Conservation (phyloP, 2,113 vertebrate species). For the Heterochromis multidens region DNA sequence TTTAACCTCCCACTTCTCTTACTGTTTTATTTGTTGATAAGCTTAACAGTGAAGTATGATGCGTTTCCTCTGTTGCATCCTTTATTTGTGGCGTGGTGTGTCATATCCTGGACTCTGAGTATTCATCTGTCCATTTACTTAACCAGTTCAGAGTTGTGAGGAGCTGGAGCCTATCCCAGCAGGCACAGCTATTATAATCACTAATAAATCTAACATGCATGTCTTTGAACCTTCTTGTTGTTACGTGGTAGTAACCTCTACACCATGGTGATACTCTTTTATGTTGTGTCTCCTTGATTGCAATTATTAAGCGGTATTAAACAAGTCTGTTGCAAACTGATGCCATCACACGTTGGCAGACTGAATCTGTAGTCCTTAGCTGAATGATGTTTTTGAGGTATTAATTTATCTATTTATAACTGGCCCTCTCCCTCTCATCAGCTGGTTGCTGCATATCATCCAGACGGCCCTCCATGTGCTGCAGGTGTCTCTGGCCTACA, state of each 20-base stretch:
- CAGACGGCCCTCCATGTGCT: slow-evolving; percentile 83
- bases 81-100: too few relatives aligned
- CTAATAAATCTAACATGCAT: background rate
- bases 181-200: too few relatives aligned
- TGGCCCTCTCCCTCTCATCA: background rate
- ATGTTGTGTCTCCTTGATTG: background rate
- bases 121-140: too few relatives aligned
- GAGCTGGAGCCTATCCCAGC: too few relatives aligned
- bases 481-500: slow-evolving; percentile 90
- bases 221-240: background rate
- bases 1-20: too few relatives aligned
- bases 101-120: too few relatives aligned
- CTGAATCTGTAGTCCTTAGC: background rate
- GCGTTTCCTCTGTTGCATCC: too few relatives aligned
- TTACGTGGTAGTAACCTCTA: background rate
- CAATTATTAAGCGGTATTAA: background rate
- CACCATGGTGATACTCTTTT: background rate
- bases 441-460: slow-evolving; percentile 74
- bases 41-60: too few relatives aligned
- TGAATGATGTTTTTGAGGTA: background rate
- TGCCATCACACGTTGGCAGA: background rate
- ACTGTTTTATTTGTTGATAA: too few relatives aligned
- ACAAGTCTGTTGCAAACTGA: background rate
- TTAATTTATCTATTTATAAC: background rate
- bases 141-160: too few relatives aligned